Base-by-base conservation (phyloP, 2,113 vertebrate genomes). In the Willisornis vidua region DNA sequence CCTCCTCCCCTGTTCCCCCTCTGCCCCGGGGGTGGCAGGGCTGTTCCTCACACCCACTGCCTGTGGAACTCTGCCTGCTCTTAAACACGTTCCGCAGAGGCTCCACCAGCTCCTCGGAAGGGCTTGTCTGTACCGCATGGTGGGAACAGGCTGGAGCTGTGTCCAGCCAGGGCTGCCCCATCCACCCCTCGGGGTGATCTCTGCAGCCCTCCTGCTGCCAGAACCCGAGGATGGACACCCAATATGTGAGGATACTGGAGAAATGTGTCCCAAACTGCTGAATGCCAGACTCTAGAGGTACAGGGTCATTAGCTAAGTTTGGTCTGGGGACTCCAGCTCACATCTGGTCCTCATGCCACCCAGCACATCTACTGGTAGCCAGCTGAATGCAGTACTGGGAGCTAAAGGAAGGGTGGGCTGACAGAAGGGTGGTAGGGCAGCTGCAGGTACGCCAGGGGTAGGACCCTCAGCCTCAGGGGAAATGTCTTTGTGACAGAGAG, bases 221-320 rank as follows among this genome's bases (percentile, higher is more conserved):
- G 25, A 24, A 22, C 17, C 7, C 48, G 18, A 31, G 45, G 11
- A 52, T 0, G 2, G 49, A 5, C 12, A 18, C 45, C 28, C 28
- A n/a, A 7, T 13, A 7, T 9, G 6, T 0, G 0, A 78, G 74
- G 59, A 54, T 66, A 55, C 55, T 86, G 63, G 65, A 89, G 74
- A 94, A 62, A 65, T 31, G 26, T 55, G 52, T 33, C 66, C 41
- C 10, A 87, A 93, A 86, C 52, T 85, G 75, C 79, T 82, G 81
- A 91, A 94, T 91, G 85, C 73, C 93, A 73, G 46, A 82, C 48
- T 85, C 66, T 66, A 52, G 94, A 87, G 82, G 66, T 91, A 82
- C 43, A 37, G 70, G 87, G 28, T 72, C 65, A 48, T 82, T 82
- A 86, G 51, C 19, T 72, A 20, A 77, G n/a, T 31, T 84, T 87